These are phyloP conservation scores for Pteropus rufus DNA, from an alignment of 2,797 vertebrate genomes.

Conservation along the genomic window DNA sequence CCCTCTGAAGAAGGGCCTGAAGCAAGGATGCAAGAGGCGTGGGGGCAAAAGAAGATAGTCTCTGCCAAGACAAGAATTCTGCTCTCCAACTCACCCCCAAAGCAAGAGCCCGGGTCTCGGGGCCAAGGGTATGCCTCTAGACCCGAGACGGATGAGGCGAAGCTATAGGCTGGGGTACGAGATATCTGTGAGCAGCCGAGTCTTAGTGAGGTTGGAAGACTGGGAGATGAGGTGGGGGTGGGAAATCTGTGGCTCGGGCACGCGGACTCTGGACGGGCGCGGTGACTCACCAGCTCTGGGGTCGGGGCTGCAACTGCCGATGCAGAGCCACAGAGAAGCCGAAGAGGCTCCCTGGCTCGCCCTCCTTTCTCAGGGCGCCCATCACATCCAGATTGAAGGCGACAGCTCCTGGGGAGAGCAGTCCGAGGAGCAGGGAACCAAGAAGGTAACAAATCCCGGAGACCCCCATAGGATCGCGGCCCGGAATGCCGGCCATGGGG, in stretches of 20 bases:
- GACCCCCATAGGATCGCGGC: not conserved
- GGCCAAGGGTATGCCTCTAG: not conserved
- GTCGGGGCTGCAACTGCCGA: constrained; percentile 88
- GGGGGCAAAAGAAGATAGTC: not conserved
- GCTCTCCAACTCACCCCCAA: not conserved
- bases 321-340: constrained; percentile 95
- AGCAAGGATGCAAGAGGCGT: not conserved
- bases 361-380: constrained; percentile 89
- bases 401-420: constrained; percentile 68
- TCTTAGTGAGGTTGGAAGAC: not conserved
- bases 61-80: not conserved
- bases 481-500: constrained; percentile 67
- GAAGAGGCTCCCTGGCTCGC: constrained; percentile 90
- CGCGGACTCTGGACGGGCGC: not conserved
- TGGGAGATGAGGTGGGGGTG: not conserved
- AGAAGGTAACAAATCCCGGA: constrained; percentile 38
- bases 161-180: not conserved
- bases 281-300: constrained; percentile 91
- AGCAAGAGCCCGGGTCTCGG: not conserved
- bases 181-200: not conserved
- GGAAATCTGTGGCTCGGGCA: not conserved
- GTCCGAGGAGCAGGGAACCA: constrained; percentile 68
- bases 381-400: constrained; percentile 93
- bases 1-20: not conserved
- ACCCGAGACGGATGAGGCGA: not conserved